Conservation (phyloP, 2,113 vertebrate genomes). For the Phrynosoma platyrhinos region DNA sequence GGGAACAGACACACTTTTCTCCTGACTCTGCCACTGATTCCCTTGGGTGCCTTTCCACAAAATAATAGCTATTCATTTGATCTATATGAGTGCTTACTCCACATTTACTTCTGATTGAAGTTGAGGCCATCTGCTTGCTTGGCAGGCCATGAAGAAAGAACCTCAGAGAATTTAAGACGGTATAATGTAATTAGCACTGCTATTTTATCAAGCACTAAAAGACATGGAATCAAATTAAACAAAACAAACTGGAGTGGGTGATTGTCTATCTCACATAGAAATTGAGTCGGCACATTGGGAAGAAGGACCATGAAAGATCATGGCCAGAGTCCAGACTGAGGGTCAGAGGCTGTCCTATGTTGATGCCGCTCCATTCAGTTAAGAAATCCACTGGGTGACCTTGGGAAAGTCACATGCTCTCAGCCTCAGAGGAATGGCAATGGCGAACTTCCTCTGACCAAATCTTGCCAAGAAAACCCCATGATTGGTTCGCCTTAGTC, state of each 20-base stretch:
- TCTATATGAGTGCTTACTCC: neutral
- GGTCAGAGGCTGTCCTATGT: neutral
- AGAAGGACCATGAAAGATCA: neutral
- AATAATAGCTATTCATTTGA: neutral
- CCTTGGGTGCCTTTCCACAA: neutral
- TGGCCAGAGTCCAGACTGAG: neutral
- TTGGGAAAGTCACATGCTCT: too few relatives aligned
- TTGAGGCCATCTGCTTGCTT: neutral
- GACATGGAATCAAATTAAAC: conserved; percentile 11
- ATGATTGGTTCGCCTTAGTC: too few relatives aligned
- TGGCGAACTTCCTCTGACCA: too few relatives aligned
- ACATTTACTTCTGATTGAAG: neutral
- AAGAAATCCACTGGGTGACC: too few relatives aligned
- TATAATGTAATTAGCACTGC: neutral
- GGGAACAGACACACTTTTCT: too few relatives aligned
- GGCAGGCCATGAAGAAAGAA: neutral
- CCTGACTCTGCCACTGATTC: neutral
- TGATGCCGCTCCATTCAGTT: too few relatives aligned
- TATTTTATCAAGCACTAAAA: neutral
- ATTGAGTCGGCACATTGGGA: neutral
- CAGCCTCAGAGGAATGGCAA: too few relatives aligned
- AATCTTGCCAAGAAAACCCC: too few relatives aligned
- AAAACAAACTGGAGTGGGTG: neutral
- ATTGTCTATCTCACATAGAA: neutral
- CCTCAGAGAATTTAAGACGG: neutral